These are phyloP conservation scores for Athalia rosae DNA, from an alignment of 2,888 invertebrate genomes.

Conservation along the genomic window DNA sequence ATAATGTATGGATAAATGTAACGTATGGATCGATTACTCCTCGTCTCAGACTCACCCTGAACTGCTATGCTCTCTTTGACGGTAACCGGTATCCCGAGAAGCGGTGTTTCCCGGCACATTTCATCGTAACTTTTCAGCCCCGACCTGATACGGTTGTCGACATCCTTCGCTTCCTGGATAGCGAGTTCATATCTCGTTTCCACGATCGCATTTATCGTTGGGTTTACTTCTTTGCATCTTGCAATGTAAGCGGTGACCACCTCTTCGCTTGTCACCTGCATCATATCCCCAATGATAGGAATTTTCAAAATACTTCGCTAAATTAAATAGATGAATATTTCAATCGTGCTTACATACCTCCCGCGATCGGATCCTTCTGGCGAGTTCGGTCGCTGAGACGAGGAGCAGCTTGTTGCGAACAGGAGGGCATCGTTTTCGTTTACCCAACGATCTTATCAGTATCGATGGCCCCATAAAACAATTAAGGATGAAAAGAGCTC, in stretches of 20 bases:
- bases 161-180: conserved; percentile 78
- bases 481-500: conserved; percentile 49
- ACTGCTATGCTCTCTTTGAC: conserved; percentile 87
- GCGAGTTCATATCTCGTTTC: conserved; percentile 81
- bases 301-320: not conserved
- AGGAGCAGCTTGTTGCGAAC: conserved; percentile 81
- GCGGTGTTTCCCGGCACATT: conserved; percentile 77
- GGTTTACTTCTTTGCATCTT: conserved; percentile 81
- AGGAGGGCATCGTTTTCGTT: conserved; percentile 74
- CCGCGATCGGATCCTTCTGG: conserved; percentile 82
- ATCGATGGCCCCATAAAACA: conserved; percentile 55
- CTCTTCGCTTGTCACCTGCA: conserved; percentile 78
- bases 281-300: conserved; percentile 12
- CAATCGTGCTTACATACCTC: conserved; percentile 75
- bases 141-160: conserved; percentile 74
- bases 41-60: conserved; percentile 76
- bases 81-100: conserved; percentile 88
- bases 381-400: conserved; percentile 81
- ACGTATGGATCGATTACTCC: not conserved
- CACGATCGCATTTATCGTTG: conserved; percentile 82
- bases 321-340: not conserved
- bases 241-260: conserved; percentile 79
- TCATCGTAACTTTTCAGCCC: conserved; percentile 66
- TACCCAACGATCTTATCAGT: conserved; percentile 50
- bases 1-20: not conserved